phyloP scores from a whole-genome alignment of 2,113 vertebrate species.

The Cathartes aura region DNA sequence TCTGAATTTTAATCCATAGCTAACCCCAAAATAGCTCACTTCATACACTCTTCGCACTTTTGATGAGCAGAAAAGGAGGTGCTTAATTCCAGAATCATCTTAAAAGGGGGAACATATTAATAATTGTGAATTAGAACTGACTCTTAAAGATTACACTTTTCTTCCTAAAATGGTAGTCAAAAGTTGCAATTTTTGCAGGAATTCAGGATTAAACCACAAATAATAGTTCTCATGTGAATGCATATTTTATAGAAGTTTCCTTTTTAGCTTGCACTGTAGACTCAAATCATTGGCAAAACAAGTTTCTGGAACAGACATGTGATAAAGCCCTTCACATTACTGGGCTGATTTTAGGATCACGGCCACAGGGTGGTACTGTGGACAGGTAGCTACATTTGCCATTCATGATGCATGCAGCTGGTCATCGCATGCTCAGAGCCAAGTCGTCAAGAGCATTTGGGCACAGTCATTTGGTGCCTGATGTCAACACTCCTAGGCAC shows the following conservation, averaged over 20 bases:
- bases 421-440: not conserved
- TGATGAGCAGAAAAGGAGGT: not conserved
- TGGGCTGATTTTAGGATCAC: not conserved
- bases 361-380: not conserved
- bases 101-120: not conserved
- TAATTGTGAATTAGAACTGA: not conserved
- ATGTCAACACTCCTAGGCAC: not conserved
- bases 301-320: not conserved
- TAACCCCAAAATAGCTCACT: constrained; percentile 17
- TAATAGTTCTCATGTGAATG: not conserved
- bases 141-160: not conserved
- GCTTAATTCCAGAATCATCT: not conserved
- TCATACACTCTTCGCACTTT: not conserved
- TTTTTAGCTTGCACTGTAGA: not conserved
- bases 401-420: accelerated
- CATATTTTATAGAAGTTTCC: not conserved
- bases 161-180: not conserved
- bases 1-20: constrained; percentile 55
- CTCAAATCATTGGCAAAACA: not conserved
- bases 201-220: not conserved
- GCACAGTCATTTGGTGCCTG: not conserved
- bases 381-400: accelerated
- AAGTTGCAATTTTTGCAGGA: not conserved
- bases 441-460: not conserved
- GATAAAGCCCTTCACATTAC: not conserved